phyloP scores from a whole-genome alignment of 2,888 invertebrate species.

The Amphipyra berbera region DNA sequence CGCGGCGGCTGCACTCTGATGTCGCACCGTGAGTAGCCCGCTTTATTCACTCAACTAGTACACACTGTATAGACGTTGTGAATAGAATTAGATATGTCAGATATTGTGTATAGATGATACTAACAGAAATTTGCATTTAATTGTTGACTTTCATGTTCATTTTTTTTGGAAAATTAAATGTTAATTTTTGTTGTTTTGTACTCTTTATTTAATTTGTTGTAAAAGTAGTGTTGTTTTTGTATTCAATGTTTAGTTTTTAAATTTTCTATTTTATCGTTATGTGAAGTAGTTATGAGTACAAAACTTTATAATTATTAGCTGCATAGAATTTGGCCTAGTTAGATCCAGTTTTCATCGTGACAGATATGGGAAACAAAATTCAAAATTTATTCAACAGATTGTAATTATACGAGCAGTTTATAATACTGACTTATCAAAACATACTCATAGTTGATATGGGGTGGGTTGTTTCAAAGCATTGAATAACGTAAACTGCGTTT shows the following conservation, averaged over 20 bases:
- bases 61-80: constrained; percentile 22
- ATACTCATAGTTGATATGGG: constrained; percentile 12
- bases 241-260: constrained; percentile 23
- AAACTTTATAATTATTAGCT: constrained; percentile 15
- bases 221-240: constrained; percentile 32
- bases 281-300: constrained; percentile 46
- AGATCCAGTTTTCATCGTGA: constrained; percentile 14
- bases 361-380: constrained; percentile 19
- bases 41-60: constrained; percentile 12
- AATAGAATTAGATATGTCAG: constrained; percentile 56
- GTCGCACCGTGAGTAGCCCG: constrained; percentile 79
- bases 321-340: constrained; percentile 41
- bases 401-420: constrained; percentile 2
- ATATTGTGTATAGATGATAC: constrained; percentile 23
- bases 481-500: neutral
- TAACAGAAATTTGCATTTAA: constrained; percentile 30
- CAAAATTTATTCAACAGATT: constrained; percentile 22
- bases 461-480: constrained; percentile 17
- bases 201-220: constrained; percentile 18
- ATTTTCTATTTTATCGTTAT: neutral
- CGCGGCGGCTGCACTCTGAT: constrained; percentile 92
- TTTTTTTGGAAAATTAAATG: constrained; percentile 19
- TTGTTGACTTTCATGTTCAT: constrained; percentile 6
- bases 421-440: constrained; percentile 57
- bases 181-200: constrained; percentile 49